Evolutionary conservation across 1,140 invertebrate genomes (phyloP).

Genomic region (Andricus grossulariae): DNA sequence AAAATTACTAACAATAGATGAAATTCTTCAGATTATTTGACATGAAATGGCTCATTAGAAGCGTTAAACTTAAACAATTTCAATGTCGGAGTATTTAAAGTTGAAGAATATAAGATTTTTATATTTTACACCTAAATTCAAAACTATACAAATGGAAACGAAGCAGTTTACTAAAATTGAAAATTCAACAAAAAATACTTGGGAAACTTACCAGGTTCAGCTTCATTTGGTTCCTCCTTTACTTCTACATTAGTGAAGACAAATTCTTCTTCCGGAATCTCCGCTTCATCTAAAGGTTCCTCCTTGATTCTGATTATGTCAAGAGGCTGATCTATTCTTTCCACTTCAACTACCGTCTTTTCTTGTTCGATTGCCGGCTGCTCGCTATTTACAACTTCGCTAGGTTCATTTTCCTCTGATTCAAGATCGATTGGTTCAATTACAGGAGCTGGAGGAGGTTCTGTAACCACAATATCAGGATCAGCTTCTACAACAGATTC

Average conservation of each 20-base stretch:
- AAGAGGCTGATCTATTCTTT: slow-evolving; percentile 46
- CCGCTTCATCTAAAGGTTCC: slow-evolving; percentile 57
- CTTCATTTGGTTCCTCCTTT: slow-evolving; percentile 78
- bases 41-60: too few relatives aligned
- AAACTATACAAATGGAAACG: too few relatives aligned
- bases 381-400: slow-evolving; percentile 54
- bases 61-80: too few relatives aligned
- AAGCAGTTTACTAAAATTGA: slow-evolving; percentile 1
- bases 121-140: neutral
- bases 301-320: slow-evolving; percentile 79
- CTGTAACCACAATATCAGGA: slow-evolving; percentile 60
- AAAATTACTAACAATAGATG: too few relatives aligned
- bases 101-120: neutral
- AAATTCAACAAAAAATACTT: slow-evolving; percentile 8
- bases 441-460: slow-evolving; percentile 38
- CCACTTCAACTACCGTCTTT: slow-evolving; percentile 34
- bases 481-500: slow-evolving; percentile 61
- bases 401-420: slow-evolving; percentile 73
- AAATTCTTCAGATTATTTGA: too few relatives aligned
- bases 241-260: slow-evolving; percentile 61
- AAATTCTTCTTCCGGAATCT: slow-evolving; percentile 24
- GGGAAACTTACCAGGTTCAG: slow-evolving; percentile 68
- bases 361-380: slow-evolving; percentile 56
- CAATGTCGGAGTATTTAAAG: neutral
- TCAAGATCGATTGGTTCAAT: slow-evolving; percentile 43